A percentile compares a stretch with the other conserved stretches of the same genome.
phyloP scores from a whole-genome alignment of 2,797 vertebrate species.

The Brachyalestes nurse region DNA sequence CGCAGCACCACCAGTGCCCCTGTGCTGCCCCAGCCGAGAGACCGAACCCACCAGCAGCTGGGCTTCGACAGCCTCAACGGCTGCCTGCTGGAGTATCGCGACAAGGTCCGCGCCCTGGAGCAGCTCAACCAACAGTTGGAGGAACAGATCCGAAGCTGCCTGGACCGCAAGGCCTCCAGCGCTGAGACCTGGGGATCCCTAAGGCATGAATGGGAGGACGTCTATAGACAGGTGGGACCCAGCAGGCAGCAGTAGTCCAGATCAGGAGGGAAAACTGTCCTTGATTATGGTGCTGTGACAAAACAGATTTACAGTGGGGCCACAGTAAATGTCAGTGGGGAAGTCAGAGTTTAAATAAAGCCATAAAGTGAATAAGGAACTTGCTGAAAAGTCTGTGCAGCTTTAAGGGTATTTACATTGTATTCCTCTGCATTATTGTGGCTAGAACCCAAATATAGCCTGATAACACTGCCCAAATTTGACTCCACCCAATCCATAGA shows the following conservation, averaged over 20 bases:
- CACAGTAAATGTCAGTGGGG: not conserved
- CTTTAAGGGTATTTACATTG: too few relatives aligned
- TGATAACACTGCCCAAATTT: too few relatives aligned
- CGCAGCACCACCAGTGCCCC: conserved; percentile 81
- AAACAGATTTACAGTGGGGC: not conserved
- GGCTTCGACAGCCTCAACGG: conserved; percentile 79
- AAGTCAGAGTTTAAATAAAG: too few relatives aligned
- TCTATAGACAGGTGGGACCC: conserved; percentile 87
- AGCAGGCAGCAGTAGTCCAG: not conserved
- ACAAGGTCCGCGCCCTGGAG: conserved; percentile 89
- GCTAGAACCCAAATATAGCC: too few relatives aligned
- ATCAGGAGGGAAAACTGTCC: not conserved
- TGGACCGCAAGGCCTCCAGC: conserved; percentile 85
- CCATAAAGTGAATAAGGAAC: too few relatives aligned
- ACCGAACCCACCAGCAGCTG: conserved; percentile 64
- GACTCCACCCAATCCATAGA: too few relatives aligned
- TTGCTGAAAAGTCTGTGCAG: too few relatives aligned
- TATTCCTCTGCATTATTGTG: too few relatives aligned
- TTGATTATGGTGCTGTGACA: not conserved
- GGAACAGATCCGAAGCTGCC: conserved; percentile 83
- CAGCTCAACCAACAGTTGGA: conserved; percentile 91
- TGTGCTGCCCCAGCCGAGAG: conserved; percentile 69
- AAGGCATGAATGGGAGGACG: conserved; percentile 85
- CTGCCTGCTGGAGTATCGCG: conserved; percentile 89
- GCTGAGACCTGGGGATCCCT: conserved; percentile 83